Conservation (phyloP, 2,797 vertebrate species). For the Parauchenoglanis punctatus region DNA sequence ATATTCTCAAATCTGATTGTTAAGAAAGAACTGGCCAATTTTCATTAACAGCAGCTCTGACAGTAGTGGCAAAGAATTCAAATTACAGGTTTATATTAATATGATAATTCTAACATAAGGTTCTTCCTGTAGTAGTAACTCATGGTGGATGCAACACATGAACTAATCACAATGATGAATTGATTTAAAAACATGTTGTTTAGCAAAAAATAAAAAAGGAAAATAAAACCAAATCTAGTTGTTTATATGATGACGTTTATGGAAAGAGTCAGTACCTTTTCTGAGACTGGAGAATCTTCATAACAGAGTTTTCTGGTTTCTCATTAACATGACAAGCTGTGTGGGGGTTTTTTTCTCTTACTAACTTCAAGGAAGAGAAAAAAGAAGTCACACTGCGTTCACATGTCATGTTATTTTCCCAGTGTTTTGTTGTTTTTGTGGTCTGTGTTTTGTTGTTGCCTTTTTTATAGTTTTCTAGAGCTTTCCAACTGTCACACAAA, state of each 20-base stretch:
- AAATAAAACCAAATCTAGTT: not conserved
- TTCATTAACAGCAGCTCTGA: not conserved
- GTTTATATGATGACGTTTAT: not conserved
- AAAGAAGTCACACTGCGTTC: too few species aligned
- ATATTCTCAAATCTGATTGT: not conserved
- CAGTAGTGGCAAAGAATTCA: not conserved
- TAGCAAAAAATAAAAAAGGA: not conserved
- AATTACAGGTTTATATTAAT: not conserved
- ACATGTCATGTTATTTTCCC: too few species aligned
- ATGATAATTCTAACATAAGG: not conserved
- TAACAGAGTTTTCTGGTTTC: not conserved
- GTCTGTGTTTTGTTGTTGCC: too few species aligned
- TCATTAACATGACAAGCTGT: not conserved
- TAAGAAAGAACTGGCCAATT: not conserved
- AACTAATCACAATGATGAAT: not conserved
- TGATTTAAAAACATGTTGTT: not conserved
- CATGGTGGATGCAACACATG: too few species aligned
- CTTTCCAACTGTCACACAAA: not conserved
- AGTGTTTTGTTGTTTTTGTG: too few species aligned
- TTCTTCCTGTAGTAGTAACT: not conserved
- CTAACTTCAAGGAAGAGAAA: too few species aligned
- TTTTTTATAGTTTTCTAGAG: too few species aligned
- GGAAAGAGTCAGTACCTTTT: not conserved
- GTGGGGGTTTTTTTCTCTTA: too few species aligned
- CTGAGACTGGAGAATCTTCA: not conserved